Percentiles rank a stretch among this genome's conserved stretches.
Conservation (phyloP, 2,888 invertebrate genomes). For the Parnassius apollo region DNA sequence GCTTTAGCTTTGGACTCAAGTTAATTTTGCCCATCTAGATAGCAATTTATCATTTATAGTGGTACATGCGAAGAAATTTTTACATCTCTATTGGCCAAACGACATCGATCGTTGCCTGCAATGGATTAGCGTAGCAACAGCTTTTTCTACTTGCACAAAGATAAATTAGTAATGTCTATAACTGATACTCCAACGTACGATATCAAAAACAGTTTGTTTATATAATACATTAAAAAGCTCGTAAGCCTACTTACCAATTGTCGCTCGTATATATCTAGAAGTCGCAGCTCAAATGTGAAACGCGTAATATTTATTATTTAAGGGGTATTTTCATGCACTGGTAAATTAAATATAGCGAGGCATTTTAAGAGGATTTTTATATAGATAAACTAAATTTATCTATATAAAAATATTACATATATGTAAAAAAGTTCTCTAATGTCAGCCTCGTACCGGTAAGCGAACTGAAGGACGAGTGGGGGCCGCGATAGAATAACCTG, state of each 20-base stretch:
- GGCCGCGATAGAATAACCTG: too few relatives aligned
- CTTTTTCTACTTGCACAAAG: neutral
- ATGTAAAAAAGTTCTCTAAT: too few relatives aligned
- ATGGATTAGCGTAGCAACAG: neutral
- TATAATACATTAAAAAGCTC: conserved; percentile 1
- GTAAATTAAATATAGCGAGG: neutral
- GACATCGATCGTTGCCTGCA: neutral
- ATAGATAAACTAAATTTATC: too few relatives aligned
- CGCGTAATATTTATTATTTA: conserved; percentile 15
- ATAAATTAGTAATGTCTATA: neutral
- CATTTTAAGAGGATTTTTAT: too few relatives aligned
- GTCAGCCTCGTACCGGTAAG: too few relatives aligned
- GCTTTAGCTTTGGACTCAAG: neutral
- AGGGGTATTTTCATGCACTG: conserved; percentile 11
- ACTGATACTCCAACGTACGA: neutral
- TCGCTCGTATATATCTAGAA: conserved; percentile 11
- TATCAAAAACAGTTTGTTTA: conserved; percentile 5
- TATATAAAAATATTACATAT: neutral
- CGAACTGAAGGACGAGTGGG: too few relatives aligned
- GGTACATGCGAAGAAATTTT: conserved; percentile 6
- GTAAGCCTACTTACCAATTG: conserved; percentile 8
- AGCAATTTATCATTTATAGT: neutral
- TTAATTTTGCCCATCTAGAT: neutral
- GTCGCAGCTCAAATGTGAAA: conserved; percentile 15
- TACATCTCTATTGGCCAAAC: conserved; percentile 1